Percentiles rank a stretch among this genome's conserved stretches.
phyloP scores from a whole-genome alignment of 2,888 invertebrate genomes.

The Autographa pulchrina region DNA sequence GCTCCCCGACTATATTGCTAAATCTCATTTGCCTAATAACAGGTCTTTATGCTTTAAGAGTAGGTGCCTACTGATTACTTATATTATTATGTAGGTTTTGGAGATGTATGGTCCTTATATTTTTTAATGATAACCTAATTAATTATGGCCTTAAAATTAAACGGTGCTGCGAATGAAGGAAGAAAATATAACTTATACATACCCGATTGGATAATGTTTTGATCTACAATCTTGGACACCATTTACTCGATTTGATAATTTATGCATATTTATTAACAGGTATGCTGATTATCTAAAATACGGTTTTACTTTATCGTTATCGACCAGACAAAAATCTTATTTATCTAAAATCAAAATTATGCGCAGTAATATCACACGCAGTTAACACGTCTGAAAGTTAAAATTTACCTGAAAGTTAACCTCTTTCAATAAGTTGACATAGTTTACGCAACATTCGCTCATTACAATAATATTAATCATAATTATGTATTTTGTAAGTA shows the following conservation, averaged over 20 bases:
- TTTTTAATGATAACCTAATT: conserved; percentile 25
- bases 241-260: no score
- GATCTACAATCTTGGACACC: no score
- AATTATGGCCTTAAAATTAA: conserved; percentile 15
- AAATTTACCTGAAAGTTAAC: conserved; percentile 16
- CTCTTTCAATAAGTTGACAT: conserved; percentile 24
- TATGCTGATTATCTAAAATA: no score
- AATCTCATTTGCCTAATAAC: conserved; percentile 39
- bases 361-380: no score
- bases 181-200: no score
- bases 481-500: conserved; percentile 36
- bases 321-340: no score
- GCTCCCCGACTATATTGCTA: conserved; percentile 21
- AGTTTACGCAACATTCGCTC: conserved; percentile 46
- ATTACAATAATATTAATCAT: conserved; percentile 40
- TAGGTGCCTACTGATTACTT: conserved; percentile 20
- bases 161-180: background rate
- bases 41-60: conserved; percentile 13
- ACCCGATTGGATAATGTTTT: no score
- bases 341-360: no score
- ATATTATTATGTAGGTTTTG: background rate
- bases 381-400: conserved; percentile 13
- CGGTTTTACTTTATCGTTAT: no score
- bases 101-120: conserved; percentile 13
- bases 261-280: no score